Conservation (phyloP, 1,140 invertebrate genomes). For the Aradophagus sp. region DNA sequence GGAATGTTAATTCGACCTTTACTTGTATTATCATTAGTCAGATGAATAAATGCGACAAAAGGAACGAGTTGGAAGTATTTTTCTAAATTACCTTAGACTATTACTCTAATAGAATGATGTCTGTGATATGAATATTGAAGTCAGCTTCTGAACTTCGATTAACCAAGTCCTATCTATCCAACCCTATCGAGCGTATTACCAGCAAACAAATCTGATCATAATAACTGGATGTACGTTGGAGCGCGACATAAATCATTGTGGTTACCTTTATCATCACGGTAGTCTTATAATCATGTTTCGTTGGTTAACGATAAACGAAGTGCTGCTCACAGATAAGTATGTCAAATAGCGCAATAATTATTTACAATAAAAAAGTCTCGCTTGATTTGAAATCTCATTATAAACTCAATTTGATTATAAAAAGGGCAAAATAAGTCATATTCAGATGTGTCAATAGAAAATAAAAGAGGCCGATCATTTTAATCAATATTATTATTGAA, state of each 20-base stretch:
- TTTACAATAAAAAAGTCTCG: slow-evolving; percentile 17
- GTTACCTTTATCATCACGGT: slow-evolving; percentile 39
- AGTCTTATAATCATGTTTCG: slow-evolving; percentile 45
- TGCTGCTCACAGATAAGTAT: slow-evolving; percentile 36
- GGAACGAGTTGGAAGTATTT: slow-evolving; percentile 5
- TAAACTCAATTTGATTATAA: slow-evolving; percentile 7
- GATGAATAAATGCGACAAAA: too few relatives aligned
- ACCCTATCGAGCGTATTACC: slow-evolving; percentile 41
- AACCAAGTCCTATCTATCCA: slow-evolving; percentile 23
- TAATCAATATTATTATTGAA: too few relatives aligned
- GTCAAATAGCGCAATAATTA: slow-evolving; percentile 36
- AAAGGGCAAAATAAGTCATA: neutral
- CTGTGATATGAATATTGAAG: slow-evolving; percentile 18
- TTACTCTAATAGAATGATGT: slow-evolving; percentile 18
- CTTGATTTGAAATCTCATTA: slow-evolving; percentile 15
- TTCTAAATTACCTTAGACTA: slow-evolving; percentile 29
- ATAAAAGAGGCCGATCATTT: too few relatives aligned
- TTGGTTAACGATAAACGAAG: slow-evolving; percentile 44
- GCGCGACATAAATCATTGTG: slow-evolving; percentile 42
- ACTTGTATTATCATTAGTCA: neutral
- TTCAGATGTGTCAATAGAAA: slow-evolving; percentile 6
- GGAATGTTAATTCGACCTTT: too few relatives aligned
- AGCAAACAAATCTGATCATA: slow-evolving; percentile 50
- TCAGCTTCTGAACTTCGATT: slow-evolving; percentile 42
- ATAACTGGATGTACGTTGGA: slow-evolving; percentile 43